Evolutionary conservation across 1,140 invertebrate species (phyloP).

Genomic region (Araneus ventricosus): DNA sequence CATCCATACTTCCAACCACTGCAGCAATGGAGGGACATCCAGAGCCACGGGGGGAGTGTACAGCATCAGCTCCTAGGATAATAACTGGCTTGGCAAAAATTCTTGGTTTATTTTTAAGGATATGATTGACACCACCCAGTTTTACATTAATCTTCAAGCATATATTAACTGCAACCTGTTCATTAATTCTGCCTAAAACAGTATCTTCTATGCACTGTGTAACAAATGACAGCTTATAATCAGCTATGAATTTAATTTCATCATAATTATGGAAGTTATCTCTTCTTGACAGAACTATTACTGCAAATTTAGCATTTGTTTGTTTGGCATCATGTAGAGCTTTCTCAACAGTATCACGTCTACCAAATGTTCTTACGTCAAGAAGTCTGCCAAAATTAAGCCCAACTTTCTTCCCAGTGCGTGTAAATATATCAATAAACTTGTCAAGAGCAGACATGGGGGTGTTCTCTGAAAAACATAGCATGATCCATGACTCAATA

Average conservation of each 20-base stretch:
- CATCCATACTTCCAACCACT: constrained; percentile 79
- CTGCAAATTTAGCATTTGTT: constrained; percentile 39
- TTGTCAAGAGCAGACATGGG: not conserved
- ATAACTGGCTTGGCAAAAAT: constrained; percentile 82
- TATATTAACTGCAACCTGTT: constrained; percentile 85
- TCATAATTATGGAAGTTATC: constrained; percentile 58
- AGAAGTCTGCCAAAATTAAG: constrained; percentile 1
- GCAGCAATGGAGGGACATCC: constrained; percentile 90
- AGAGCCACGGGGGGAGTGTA: constrained; percentile 87
- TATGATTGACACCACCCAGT: constrained; percentile 90
- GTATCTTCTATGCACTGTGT: constrained; percentile 89
- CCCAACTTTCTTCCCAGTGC: constrained; percentile 17
- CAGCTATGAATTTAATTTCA: constrained; percentile 87
- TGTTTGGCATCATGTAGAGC: constrained; percentile 17
- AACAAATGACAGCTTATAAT: constrained; percentile 86
- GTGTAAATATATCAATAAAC: constrained; percentile 25
- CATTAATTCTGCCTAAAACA: constrained; percentile 78
- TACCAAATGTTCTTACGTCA: not conserved
- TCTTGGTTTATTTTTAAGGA: constrained; percentile 79
- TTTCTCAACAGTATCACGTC: not conserved
- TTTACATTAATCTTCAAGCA: constrained; percentile 93
- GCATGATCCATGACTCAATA: constrained; percentile 57
- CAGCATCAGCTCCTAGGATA: constrained; percentile 92
- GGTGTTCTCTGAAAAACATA: constrained; percentile 28
- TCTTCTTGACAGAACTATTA: constrained; percentile 52